Base-by-base conservation (phyloP, 1,140 invertebrate genomes). In the Leptinotarsa lineolata region DNA sequence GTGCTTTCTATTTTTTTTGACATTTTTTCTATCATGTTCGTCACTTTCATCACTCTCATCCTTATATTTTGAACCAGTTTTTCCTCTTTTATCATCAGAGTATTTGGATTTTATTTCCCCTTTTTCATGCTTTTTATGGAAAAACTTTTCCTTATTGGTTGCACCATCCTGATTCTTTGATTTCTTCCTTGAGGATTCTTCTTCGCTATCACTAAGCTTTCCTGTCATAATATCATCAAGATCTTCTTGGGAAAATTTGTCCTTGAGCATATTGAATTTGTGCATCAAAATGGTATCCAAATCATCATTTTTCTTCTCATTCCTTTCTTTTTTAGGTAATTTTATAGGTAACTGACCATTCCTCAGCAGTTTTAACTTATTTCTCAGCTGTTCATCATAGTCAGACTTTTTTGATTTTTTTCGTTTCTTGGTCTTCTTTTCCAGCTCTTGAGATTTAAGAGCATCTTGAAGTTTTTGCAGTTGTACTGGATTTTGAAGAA, bases 401-500 rank as follows among this genome's bases (percentile, higher is more conserved):
- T 87, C 85, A 60, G 83, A 81, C 16, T 86, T 87, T 74, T 90
- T 89, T 1, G 84, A 77, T 80, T 89, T 89, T 39, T 87, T 89
- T 18, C 44, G 48, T 54, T 86, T 86, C 75, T 87, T 86, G 79
- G 83, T 81, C 76, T 85, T 79, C 67, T 86, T 84, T 82, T 88
- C 85, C 78, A 85, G 77, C 79, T 89, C 84, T 78, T 91, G 88
- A 70, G 85, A 85, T 82, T 90, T 86, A 77, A 96, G 89, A 79
- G 95, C 86, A 80, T 93, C 89, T 81, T 94, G 90, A 2, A 97
- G 83, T 84, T 93, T 91, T 79, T 95, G 94, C 75, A 96, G 86
- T 84, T 94, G 95, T 0, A 97, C 88, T n/a, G 95, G 95, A 89
- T 97, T 97, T 78, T 95, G 92, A 11, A 97, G 82, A 22, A 97